Percentiles rank a stretch among this genome's conserved stretches.
phyloP scores from a whole-genome alignment of 2,113 vertebrate genomes.

The Onychostruthus taczanowskii region DNA sequence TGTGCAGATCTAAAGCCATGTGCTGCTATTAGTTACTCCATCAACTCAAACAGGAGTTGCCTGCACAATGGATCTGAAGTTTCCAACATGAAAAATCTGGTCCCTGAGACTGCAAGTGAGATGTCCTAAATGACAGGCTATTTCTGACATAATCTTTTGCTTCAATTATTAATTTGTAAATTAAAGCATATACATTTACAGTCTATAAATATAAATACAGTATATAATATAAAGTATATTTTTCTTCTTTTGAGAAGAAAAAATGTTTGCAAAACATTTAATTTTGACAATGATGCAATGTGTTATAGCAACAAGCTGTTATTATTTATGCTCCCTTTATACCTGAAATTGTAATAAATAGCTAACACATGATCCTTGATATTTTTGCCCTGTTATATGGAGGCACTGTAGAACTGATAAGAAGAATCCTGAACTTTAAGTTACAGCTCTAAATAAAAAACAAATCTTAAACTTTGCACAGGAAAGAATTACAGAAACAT shows the following conservation, averaged over 20 bases:
- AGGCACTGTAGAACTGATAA: neutral
- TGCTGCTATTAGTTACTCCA: neutral
- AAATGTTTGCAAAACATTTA: neutral
- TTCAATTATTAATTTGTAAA: neutral
- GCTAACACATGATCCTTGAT: neutral
- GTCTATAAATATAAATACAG: neutral
- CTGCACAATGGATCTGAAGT: neutral
- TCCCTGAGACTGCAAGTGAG: neutral
- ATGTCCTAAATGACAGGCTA: neutral
- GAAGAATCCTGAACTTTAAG: neutral
- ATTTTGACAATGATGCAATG: neutral
- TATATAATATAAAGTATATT: neutral
- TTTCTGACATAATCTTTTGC: neutral
- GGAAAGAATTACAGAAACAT: neutral
- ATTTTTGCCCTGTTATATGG: neutral
- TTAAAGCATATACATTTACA: neutral
- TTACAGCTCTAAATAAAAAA: neutral
- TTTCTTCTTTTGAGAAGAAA: neutral
- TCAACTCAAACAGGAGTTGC: neutral
- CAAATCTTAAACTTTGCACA: neutral
- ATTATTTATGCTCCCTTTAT: neutral
- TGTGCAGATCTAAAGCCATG: neutral
- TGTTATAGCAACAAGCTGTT: neutral
- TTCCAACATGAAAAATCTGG: neutral
- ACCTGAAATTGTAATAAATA: neutral